These are phyloP conservation scores for Calephelis nemesis DNA, from an alignment of 1,140 invertebrate species.

Conservation along the genomic window DNA sequence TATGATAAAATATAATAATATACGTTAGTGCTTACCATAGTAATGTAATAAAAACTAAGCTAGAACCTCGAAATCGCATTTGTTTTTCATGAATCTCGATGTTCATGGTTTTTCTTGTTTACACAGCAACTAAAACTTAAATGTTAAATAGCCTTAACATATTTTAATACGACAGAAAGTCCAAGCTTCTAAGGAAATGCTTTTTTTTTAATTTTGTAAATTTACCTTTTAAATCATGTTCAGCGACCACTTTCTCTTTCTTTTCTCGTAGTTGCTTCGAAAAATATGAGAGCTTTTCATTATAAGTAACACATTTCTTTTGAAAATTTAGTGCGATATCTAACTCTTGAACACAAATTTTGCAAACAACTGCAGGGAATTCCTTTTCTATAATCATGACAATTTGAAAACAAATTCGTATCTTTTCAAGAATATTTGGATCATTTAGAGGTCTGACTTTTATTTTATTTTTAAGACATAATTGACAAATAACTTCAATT, in stretches of 20 bases:
- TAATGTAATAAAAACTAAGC: no score
- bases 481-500: slow-evolving; percentile 40
- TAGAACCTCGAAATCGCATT: no score
- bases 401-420: slow-evolving; percentile 57
- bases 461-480: slow-evolving; percentile 43
- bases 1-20: no score
- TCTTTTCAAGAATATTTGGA: slow-evolving; percentile 42
- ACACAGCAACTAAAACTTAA: no score
- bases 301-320: slow-evolving; percentile 51
- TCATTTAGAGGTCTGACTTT: neutral
- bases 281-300: slow-evolving; percentile 38
- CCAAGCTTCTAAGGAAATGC: no score
- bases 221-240: neutral
- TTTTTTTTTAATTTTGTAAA: neutral
- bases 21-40: no score
- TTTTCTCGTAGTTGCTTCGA: slow-evolving; percentile 25
- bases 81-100: no score
- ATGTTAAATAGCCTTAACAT: no score
- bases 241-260: slow-evolving; percentile 2
- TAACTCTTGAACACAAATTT: slow-evolving; percentile 49
- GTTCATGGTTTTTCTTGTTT: no score
- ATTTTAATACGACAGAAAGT: no score
- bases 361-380: slow-evolving; percentile 50
- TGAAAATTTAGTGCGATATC: slow-evolving; percentile 50
- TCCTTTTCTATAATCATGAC: slow-evolving; percentile 39